Base-by-base conservation (phyloP, 2,888 invertebrate species). In the Thelaira solivaga region DNA sequence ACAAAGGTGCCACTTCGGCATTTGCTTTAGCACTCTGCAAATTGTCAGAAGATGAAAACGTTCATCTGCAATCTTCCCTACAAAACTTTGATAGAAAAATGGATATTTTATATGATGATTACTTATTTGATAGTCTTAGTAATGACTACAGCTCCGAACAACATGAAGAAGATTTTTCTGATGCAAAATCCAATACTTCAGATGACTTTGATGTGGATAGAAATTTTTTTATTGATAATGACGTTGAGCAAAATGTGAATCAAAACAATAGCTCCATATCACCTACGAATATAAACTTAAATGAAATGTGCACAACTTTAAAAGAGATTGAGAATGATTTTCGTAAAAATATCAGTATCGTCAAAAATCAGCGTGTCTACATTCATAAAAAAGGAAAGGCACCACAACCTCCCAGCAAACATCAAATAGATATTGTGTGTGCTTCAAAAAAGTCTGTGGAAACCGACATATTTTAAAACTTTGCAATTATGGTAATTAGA, bases 361-460 rank as follows among this genome's bases (percentile, higher is more conserved):
- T 53, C 64, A 55, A 22, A 0, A n/a, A 73, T 7, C 82, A 82
- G 5, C 82, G 81, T 26, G 82, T 76, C 8, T 83, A 82, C 8
- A 72, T 62, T 18, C 89, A 89, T 75, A 84, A 82, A 18, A 89
- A 89, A 74, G 88, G 89, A 2, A 86, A 84, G 67, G 89, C 89
- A 4, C 84, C 89, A 2, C 83, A 84, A 4, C 88, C 88, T 0
- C 82, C 88, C 16, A 26, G 4, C n/a, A n/a, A 34, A 8, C 41
- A 24, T 29, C 22, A 24, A 13, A 16, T 49, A 10, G 24, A 61
- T 20, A n/a, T n/a, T n/a, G n/a, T 22, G 7, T 31, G 13, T 13
- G 20, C 24, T 22, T 24, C 13, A 16, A 18, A 45, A 20, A 13
- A 34, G 0, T 1, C 16, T 16, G 10, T 20, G 61, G 64, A 80